These are phyloP conservation scores for Cyphomyrmex costatus DNA, from an alignment of 1,140 invertebrate species.

Conservation along the genomic window DNA sequence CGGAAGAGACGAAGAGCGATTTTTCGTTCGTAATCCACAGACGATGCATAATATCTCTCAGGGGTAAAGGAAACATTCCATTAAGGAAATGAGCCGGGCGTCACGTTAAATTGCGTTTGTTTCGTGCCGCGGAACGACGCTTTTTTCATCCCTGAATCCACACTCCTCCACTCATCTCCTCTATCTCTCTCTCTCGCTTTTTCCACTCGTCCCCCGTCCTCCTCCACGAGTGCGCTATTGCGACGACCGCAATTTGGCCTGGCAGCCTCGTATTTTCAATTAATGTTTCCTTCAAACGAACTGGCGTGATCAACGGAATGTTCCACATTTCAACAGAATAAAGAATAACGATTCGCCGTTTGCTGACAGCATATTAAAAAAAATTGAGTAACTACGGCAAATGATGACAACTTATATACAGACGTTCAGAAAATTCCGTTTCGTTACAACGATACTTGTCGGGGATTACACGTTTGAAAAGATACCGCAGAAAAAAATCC, in stretches of 20 bases:
- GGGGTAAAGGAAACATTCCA: constrained; percentile 70
- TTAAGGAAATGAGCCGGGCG: constrained; percentile 75
- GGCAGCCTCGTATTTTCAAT: constrained; percentile 45
- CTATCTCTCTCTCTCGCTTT: not conserved
- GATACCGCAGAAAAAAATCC: not conserved
- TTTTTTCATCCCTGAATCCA: constrained; percentile 15
- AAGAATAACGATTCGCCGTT: not conserved
- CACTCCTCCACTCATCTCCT: not conserved
- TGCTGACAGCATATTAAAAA: not conserved
- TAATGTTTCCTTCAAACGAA: constrained; percentile 32
- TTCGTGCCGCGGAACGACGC: constrained; percentile 49
- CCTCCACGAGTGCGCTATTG: constrained; percentile 33
- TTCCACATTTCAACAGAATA: not conserved
- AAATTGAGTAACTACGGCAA: not conserved
- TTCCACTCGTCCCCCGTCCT: not conserved
- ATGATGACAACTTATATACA: not conserved
- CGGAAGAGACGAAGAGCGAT: not conserved
- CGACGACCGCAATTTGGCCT: constrained; percentile 32
- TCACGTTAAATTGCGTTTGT: constrained; percentile 71
- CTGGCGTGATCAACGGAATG: not conserved
- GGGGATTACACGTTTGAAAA: not conserved
- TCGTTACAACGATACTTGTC: not conserved
- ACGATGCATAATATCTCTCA: constrained; percentile 52
- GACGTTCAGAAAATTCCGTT: not conserved
- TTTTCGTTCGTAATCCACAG: constrained; percentile 56